Base-by-base conservation (phyloP, 2,113 vertebrate genomes). In the Marmota monax region DNA sequence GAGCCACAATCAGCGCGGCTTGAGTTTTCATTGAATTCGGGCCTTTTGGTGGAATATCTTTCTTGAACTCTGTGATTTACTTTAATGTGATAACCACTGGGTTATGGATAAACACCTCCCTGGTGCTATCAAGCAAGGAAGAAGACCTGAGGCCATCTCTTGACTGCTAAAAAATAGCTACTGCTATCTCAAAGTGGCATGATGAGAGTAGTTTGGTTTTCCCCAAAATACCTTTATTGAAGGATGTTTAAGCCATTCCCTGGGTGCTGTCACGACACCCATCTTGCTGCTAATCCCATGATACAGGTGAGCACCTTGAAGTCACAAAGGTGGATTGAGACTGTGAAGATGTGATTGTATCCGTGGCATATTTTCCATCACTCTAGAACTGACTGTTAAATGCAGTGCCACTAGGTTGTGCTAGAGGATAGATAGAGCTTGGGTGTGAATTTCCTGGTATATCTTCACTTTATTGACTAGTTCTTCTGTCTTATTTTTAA, bases 341-440 rank as follows among this genome's bases (percentile, higher is more conserved):
- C 61, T 39, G 7, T 39, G 4, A 39, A 56, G 37, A 53, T 37
- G 32, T 34, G 42, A 56, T 91, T 91, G 58, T 56, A n/a, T 48
- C 51, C 73, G 48, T 7, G 34, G 25, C 0, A 1, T 53, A 17
- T 58, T 5, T 34, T 56, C 37, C 34, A 11, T n/a, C 7, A 2
- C 7, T 2, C 12, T 63, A 13, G 42, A 61, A n/a, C 78, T 84
- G 83, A 37, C 63, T 79, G 29, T 69, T 53, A 94, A 92, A 61
- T 0, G 0, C 37, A 79, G 27, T 3, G 51, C 96, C 96, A 94
- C 97, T 97, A 96, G 96, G 95, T 82, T 97, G 97, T 90, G 96
- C 96, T 97, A 74, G 61, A 86, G 94, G 69, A 92, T 48, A 88
- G 82, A 91, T 20, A 56, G 27, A 95, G 45, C 6, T 16, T 4